Evolutionary conservation across 2,888 invertebrate species (phyloP).

Genomic region (Rhamnusium bicolor): DNA sequence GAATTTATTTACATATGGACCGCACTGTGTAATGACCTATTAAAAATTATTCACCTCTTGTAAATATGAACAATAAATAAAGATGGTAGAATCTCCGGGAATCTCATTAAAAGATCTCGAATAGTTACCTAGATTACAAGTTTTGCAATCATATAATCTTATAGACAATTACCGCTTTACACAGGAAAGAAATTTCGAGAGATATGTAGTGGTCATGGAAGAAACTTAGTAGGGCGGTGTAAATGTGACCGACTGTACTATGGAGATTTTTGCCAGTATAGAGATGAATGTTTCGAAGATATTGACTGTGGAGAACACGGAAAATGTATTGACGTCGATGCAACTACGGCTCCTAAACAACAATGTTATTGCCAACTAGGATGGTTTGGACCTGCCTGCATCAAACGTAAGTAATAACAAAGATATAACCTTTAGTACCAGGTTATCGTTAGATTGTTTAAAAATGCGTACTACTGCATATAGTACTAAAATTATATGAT

Average conservation of each 20-base stretch:
- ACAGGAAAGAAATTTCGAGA: slow-evolving; percentile 87
- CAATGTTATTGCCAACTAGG: slow-evolving; percentile 94
- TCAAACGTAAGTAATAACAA: slow-evolving; percentile 80
- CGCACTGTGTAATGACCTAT: too few relatives aligned
- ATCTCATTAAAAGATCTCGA: too few relatives aligned
- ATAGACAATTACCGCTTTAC: too few relatives aligned
- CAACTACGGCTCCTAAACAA: slow-evolving; percentile 85
- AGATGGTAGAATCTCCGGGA: too few relatives aligned
- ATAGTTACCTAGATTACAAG: too few relatives aligned
- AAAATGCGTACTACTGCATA: too few relatives aligned
- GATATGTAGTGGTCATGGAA: slow-evolving; percentile 89
- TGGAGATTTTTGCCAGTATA: slow-evolving; percentile 89
- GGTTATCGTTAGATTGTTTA: too few relatives aligned
- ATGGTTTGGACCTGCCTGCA: slow-evolving; percentile 89
- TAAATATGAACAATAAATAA: too few relatives aligned
- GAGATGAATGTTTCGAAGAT: slow-evolving; percentile 89
- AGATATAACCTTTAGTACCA: too few relatives aligned
- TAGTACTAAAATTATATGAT: too few relatives aligned
- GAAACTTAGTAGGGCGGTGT: slow-evolving; percentile 83
- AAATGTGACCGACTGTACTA: slow-evolving; percentile 87
- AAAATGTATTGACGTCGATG: slow-evolving; percentile 85
- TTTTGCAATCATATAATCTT: slow-evolving; percentile 54
- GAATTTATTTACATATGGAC: too few relatives aligned
- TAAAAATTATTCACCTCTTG: too few relatives aligned
- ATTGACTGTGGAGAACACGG: slow-evolving; percentile 91